phyloP scores from a whole-genome alignment of 2,797 vertebrate genomes.

The Syngnathus acus region DNA sequence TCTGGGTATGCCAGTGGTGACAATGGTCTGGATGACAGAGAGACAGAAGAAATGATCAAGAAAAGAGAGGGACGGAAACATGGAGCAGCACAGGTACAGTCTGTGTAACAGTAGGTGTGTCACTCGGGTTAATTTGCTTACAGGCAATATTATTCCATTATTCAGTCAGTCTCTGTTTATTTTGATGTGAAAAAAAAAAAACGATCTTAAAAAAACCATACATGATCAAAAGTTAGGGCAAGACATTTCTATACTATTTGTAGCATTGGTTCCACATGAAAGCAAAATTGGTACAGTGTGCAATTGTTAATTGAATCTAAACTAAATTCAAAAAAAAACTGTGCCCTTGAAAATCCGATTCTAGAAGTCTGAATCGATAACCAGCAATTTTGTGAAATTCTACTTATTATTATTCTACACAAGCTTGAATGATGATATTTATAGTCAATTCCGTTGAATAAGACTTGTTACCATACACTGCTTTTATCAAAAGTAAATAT shows the following conservation, averaged over 20 bases:
- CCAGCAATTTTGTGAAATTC: not conserved
- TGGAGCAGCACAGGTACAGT: conserved; percentile 14
- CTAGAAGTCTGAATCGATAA: too few species aligned
- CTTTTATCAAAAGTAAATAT: conserved; percentile 11
- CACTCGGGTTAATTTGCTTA: too few species aligned
- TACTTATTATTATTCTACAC: not conserved
- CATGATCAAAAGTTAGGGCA: not conserved
- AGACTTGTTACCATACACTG: not conserved
- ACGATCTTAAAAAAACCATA: not conserved
- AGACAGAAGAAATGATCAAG: conserved; percentile 49
- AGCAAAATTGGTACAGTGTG: too few species aligned
- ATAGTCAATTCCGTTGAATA: not conserved
- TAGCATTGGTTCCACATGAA: too few species aligned
- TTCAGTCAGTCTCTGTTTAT: not conserved
- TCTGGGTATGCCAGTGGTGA: conserved; percentile 78
- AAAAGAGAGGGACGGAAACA: conserved; percentile 31
- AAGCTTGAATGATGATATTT: not conserved
- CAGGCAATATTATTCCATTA: too few species aligned
- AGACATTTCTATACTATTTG: too few species aligned
- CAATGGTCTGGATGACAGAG: conserved; percentile 66
- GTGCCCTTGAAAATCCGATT: not conserved
- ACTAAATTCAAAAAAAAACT: too few species aligned
- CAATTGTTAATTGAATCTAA: too few species aligned
- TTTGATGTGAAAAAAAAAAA: not conserved
- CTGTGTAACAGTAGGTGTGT: not conserved